These are phyloP conservation scores for Hemicentrotus pulcherrimus DNA, from an alignment of 35 echinoderm and acorn worm species.

Conservation along the genomic window DNA sequence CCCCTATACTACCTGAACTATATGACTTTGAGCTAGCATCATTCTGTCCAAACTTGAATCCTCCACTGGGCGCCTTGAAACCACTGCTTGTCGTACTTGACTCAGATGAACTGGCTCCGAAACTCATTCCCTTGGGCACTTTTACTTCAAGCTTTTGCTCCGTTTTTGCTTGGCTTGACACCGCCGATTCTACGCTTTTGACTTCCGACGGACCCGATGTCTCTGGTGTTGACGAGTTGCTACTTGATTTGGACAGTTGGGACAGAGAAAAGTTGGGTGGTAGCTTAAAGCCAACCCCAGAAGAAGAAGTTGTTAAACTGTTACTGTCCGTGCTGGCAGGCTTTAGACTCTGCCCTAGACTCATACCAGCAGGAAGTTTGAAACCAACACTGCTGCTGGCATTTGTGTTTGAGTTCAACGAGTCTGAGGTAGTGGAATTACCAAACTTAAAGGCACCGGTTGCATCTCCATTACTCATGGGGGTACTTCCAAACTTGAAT, in stretches of 20 bases:
- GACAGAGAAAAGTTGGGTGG: constrained; percentile 1
- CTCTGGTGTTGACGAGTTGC: neutral
- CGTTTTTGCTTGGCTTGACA: neutral
- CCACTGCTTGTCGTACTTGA: neutral
- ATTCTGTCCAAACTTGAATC: neutral
- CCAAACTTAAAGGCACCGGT: constrained; percentile 67
- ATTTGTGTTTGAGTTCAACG: constrained; percentile 45
- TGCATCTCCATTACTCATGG: constrained; percentile 6
- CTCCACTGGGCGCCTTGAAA: constrained; percentile 28
- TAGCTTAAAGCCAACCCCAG: constrained; percentile 45
- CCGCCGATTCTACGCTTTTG: neutral
- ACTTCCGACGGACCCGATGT: neutral
- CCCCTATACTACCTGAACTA: neutral
- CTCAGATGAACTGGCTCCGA: constrained; percentile 16
- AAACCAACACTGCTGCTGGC: constrained; percentile 23
- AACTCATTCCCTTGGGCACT: constrained; percentile 30
- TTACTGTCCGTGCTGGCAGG: constrained; percentile 42
- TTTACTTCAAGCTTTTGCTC: neutral
- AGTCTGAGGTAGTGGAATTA: constrained; percentile 38
- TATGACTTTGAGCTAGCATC: constrained; percentile 30
- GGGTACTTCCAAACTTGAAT: constrained; percentile 81
- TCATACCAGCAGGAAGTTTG: constrained; percentile 30
- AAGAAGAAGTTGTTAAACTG: neutral
- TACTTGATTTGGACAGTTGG: neutral
- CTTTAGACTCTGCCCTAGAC: constrained; percentile 8